Evolutionary conservation across 92 coral and sea anemone genomes (phyloP), one percentile per base, ranked within the genome.

Genomic region (Parazoanthus swiftii): DNA sequence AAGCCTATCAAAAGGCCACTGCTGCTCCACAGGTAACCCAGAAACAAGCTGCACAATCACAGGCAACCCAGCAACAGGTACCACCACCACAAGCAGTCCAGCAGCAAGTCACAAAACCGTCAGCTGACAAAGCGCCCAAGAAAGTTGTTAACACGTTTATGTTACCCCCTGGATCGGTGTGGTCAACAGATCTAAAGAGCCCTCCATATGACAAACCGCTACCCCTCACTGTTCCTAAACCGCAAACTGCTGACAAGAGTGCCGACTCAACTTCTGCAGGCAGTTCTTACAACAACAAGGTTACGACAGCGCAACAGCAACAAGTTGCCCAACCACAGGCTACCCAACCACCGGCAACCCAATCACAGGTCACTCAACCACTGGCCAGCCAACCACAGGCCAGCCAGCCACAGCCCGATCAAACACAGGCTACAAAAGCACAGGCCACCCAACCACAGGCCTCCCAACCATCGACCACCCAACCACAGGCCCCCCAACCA

Each of bases 321-420:
- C 90, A 90, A 74, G 80, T 67, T 2, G 67, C 83, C 6, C 83
- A 56, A 20, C 71, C 68, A 39, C 86, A 82, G 42, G 77, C 66
- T 3, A n/a, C 65, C 14, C 59, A 82, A 50, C 37, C 38, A 46
- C 78, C 26, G 72, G 46, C 78, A 8, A 23, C 36, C 42, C 81
- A 72, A 58, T 58, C 78, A 74, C 91, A 89, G 78, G 85, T 71
- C 51, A 20, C 67, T 26, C 88, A 82, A 25, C 25, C 29, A n/a
- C 86, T 44, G 10, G 66, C n/a, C 46, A 11, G 43, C 21, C 86
- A 82, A 29, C 26, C 26, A 68, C 86, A 82, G 33, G 43, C 20
- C 7, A 67, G 77, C 8, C 70, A 79, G 29, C 39, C 67, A 50
- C 83, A 50, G 42, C 44, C 42, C 16, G 29, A 8, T 26, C 68